Percentiles rank a stretch among this genome's conserved stretches.
phyloP scores from a whole-genome alignment of 2,113 vertebrate genomes.

The Oceanites oceanicus region DNA sequence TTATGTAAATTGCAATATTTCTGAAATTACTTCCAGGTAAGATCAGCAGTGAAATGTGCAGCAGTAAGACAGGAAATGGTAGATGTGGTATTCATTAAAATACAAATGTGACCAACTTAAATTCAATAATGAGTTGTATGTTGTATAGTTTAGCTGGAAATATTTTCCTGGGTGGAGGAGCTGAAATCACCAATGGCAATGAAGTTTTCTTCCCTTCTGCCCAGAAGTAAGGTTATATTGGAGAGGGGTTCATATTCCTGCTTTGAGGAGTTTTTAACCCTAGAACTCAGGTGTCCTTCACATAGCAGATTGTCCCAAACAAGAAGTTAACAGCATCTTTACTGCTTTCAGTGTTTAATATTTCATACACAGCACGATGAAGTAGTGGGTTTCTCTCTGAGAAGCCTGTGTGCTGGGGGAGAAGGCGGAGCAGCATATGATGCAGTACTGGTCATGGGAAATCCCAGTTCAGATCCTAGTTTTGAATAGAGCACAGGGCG shows the following conservation, averaged over 20 bases:
- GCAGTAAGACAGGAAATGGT: not conserved
- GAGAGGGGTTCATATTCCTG: not conserved
- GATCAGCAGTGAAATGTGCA: not conserved
- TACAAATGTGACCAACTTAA: not conserved
- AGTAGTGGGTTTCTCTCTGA: not conserved
- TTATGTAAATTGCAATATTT: not conserved
- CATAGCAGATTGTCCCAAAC: not conserved
- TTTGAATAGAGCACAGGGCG: rapidly evolving
- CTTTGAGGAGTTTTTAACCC: not conserved
- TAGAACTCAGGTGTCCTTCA: not conserved
- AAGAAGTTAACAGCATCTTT: not conserved
- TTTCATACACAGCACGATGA: not conserved
- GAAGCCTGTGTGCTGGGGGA: not conserved
- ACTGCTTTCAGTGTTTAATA: not conserved
- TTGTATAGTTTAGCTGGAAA: not conserved
- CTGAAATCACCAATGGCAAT: not conserved
- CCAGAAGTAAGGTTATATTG: not conserved
- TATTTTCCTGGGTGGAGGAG: not conserved
- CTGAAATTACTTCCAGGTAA: not conserved
- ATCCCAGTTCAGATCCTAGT: not conserved
- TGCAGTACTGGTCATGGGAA: not conserved
- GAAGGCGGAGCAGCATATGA: rapidly evolving
- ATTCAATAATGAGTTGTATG: not conserved
- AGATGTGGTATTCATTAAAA: not conserved
- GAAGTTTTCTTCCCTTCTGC: not conserved